These are phyloP conservation scores for Eumeta japonica DNA, from an alignment of 1,140 invertebrate species.

Conservation along the genomic window DNA sequence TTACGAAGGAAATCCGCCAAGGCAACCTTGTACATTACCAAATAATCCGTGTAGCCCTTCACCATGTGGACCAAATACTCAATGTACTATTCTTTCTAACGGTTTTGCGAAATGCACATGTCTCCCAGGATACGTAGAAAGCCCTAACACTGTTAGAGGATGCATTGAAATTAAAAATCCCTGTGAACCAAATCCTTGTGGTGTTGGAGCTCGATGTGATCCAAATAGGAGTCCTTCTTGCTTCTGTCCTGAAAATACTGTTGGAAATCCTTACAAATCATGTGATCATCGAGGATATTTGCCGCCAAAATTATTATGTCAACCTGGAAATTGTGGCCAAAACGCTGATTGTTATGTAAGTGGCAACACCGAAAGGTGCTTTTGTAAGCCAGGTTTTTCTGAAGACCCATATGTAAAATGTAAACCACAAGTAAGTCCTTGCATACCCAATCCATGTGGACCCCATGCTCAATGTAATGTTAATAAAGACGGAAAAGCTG, in stretches of 20 bases:
- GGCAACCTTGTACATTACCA: constrained; percentile 64
- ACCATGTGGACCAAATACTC: constrained; percentile 85
- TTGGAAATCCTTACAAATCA: constrained; percentile 76
- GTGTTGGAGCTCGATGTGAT: constrained; percentile 75
- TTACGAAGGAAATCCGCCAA: constrained; percentile 82
- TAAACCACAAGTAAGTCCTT: constrained; percentile 64
- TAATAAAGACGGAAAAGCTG: constrained; percentile 64
- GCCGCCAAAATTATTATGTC: constrained; percentile 63
- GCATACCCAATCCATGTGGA: constrained; percentile 76
- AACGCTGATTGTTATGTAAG: constrained; percentile 81
- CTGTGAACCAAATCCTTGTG: constrained; percentile 81
- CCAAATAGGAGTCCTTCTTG: constrained; percentile 73
- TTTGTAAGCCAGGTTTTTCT: constrained; percentile 71
- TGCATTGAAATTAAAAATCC: constrained; percentile 75
- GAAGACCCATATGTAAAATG: constrained; percentile 78
- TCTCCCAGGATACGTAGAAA: constrained; percentile 77
- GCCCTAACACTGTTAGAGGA: constrained; percentile 82
- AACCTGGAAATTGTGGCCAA: constrained; percentile 74
- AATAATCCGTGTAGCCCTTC: constrained; percentile 79
- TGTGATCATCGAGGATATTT: constrained; percentile 60
- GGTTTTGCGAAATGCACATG: constrained; percentile 87
- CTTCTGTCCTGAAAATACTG: constrained; percentile 72
- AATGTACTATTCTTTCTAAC: constrained; percentile 76
- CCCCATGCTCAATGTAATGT: constrained; percentile 70
- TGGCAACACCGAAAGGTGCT: constrained; percentile 76